phyloP scores from a whole-genome alignment of 2,797 vertebrate species.

The Enoplosus armatus region DNA sequence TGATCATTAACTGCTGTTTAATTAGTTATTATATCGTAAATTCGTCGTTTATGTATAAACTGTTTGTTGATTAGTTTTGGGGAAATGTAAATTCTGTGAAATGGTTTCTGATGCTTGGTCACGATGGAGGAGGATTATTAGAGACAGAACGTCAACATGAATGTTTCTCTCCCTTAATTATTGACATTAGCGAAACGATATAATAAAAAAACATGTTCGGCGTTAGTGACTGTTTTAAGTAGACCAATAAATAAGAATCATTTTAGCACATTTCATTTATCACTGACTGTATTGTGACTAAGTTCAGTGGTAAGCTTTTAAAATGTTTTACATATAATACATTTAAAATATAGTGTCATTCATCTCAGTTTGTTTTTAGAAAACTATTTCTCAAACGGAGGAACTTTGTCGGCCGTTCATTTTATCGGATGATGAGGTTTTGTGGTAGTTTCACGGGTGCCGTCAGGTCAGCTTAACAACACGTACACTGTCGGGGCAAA shows the following conservation, averaged over 20 bases:
- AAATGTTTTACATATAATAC: too few species aligned
- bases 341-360: too few species aligned
- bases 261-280: not conserved
- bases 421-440: too few species aligned
- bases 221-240: not conserved
- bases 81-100: slow-evolving; percentile 27
- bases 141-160: not conserved
- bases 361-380: too few species aligned
- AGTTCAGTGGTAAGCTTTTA: not conserved
- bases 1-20: not conserved
- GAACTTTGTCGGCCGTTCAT: too few species aligned
- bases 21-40: slow-evolving; percentile 9
- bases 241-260: not conserved
- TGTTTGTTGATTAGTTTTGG: slow-evolving; percentile 14
- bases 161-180: not conserved
- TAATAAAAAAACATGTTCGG: not conserved
- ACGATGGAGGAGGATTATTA: not conserved
- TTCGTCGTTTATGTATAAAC: not conserved
- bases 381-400: too few species aligned
- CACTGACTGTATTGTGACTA: too few species aligned
- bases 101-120: not conserved
- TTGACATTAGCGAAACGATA: not conserved
- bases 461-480: too few species aligned
- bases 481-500: too few species aligned
- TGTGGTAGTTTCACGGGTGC: too few species aligned